These are phyloP conservation scores for Leucopternis melanops DNA, from an alignment of 2,113 vertebrate genomes.

Conservation along the genomic window DNA sequence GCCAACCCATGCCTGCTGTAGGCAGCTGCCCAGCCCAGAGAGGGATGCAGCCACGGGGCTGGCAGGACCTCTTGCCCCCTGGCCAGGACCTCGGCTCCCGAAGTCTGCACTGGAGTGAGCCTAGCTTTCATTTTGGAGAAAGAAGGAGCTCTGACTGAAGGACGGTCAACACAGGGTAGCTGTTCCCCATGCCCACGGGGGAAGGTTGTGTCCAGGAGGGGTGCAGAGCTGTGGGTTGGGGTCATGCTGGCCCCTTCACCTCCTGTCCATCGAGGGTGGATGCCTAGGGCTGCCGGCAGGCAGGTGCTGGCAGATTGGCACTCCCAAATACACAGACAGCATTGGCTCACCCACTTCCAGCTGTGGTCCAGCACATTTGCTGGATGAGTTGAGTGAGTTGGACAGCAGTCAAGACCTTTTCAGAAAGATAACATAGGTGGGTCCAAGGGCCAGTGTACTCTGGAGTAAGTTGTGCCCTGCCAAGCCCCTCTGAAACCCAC, in stretches of 20 bases:
- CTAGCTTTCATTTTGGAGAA: neutral
- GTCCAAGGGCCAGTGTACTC: fast-evolving
- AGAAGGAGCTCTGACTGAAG: neutral
- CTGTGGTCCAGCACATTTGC: neutral
- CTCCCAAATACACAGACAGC: neutral
- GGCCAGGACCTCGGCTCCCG: neutral
- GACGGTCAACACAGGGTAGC: neutral
- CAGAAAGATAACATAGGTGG: neutral
- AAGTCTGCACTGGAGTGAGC: neutral
- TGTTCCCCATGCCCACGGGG: too few species aligned
- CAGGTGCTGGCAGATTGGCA: neutral
- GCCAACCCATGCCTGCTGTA: neutral
- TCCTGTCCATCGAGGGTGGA: neutral
- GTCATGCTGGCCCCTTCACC: neutral
- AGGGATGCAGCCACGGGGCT: neutral
- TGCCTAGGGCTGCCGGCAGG: neutral
- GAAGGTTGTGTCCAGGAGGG: neutral
- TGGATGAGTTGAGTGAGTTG: neutral
- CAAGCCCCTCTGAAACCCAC: neutral
- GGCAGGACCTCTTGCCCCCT: neutral
- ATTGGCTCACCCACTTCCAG: neutral
- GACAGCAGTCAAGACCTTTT: neutral
- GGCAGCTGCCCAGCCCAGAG: neutral
- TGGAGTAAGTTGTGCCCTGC: neutral
- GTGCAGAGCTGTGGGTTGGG: neutral